Evolutionary conservation across 2,888 invertebrate genomes (phyloP).

Genomic region (Amblyjoppa proteus): DNA sequence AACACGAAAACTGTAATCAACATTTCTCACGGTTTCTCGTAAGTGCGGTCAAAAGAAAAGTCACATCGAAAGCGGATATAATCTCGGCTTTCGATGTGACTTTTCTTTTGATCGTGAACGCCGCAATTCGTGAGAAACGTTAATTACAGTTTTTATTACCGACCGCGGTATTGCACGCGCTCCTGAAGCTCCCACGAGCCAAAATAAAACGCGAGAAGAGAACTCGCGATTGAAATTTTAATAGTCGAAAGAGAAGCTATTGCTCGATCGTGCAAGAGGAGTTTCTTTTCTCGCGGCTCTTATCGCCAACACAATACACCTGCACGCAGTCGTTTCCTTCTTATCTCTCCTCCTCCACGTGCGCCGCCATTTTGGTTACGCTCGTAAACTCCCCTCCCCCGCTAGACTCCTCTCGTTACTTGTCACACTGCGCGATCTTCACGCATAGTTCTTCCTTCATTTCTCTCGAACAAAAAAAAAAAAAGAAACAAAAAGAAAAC

Average conservation of each 20-base stretch:
- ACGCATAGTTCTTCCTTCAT: neutral
- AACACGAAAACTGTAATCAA: too few species aligned
- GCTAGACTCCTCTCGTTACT: neutral
- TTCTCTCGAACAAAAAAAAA: neutral
- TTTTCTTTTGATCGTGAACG: too few species aligned
- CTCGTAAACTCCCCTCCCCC: neutral
- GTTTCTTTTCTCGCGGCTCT: neutral
- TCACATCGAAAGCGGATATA: too few species aligned
- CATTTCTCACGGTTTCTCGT: too few species aligned
- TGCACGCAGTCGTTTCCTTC: slow-evolving; percentile 1
- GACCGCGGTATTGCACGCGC: too few species aligned
- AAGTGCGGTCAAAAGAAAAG: too few species aligned
- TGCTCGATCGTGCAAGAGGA: neutral
- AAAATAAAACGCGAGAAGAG: neutral
- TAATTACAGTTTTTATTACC: too few species aligned
- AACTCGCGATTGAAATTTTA: neutral
- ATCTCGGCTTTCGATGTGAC: too few species aligned
- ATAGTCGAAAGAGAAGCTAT: slow-evolving; percentile 4
- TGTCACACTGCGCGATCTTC: neutral
- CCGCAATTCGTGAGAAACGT: too few species aligned
- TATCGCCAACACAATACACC: slow-evolving; percentile 3
- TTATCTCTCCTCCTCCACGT: neutral
- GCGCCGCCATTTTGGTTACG: slow-evolving; percentile 1
- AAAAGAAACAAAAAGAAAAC: neutral
- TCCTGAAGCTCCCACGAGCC: neutral